Conservation (phyloP, 2,113 vertebrate genomes). For the Pipa parva region DNA sequence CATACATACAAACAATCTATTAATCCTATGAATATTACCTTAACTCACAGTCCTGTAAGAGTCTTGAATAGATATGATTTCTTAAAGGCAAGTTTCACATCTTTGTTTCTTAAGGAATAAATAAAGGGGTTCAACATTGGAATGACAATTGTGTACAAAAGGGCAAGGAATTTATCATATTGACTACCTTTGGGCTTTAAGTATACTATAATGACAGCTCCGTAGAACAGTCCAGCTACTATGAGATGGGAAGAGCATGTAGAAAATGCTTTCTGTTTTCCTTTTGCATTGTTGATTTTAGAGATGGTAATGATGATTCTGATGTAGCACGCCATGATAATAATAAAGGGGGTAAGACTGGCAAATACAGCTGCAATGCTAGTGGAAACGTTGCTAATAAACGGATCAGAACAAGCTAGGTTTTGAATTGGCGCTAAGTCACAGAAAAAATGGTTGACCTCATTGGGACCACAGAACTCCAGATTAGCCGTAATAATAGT, state of each 20-base stretch:
- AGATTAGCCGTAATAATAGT: constrained; percentile 45
- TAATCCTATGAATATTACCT: no score
- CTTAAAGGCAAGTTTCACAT: constrained; percentile 44
- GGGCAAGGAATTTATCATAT: constrained; percentile 43
- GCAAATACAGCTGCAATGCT: background rate
- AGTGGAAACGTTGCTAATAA: constrained; percentile 33
- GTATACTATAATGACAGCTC: background rate
- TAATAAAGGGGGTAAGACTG: background rate
- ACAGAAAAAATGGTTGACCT: constrained; percentile 50
- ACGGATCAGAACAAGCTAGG: constrained; percentile 47
- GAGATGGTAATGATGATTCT: background rate
- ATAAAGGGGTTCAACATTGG: constrained; percentile 55
- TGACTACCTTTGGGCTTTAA: background rate
- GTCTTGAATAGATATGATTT: no score
- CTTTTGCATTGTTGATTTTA: background rate
- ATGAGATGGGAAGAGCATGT: constrained; percentile 21
- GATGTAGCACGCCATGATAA: background rate
- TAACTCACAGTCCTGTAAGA: no score
- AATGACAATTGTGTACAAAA: constrained; percentile 48
- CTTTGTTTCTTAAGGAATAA: constrained; percentile 48
- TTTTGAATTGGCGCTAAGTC: constrained; percentile 46
- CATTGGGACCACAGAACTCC: constrained; percentile 49
- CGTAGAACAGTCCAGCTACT: constrained; percentile 10
- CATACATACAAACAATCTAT: no score
- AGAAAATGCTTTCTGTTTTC: constrained; percentile 18